Percentiles rank a stretch among this genome's conserved stretches.
phyloP scores from a whole-genome alignment of 2,888 invertebrate species.

The Allygus modestus region DNA sequence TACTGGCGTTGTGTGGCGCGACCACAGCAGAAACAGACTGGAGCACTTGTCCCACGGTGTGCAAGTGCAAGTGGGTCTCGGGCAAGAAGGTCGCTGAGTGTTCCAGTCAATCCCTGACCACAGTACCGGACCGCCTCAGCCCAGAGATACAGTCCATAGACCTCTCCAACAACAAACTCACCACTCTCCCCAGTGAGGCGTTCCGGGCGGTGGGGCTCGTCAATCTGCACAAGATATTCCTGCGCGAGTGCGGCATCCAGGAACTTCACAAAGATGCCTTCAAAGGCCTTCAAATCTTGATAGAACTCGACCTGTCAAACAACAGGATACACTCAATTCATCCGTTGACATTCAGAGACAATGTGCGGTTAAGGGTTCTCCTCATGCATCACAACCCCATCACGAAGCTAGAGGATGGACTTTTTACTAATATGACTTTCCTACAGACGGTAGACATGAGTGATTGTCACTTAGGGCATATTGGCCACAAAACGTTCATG shows the following conservation, averaged over 20 bases:
- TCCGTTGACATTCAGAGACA: slow-evolving; percentile 83
- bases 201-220: slow-evolving; percentile 84
- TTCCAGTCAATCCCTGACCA: slow-evolving; percentile 80
- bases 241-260: slow-evolving; percentile 85
- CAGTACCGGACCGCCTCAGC: slow-evolving; percentile 86
- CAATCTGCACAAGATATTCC: slow-evolving; percentile 88
- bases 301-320: slow-evolving; percentile 87
- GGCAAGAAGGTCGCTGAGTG: slow-evolving; percentile 93
- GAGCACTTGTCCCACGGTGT: slow-evolving; percentile 81
- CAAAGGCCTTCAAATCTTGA: slow-evolving; percentile 78
- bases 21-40: slow-evolving; percentile 75
- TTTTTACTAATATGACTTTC: slow-evolving; percentile 86
- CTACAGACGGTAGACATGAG: slow-evolving; percentile 88
- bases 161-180: slow-evolving; percentile 83
- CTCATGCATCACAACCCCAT: slow-evolving; percentile 87
- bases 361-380: slow-evolving; percentile 84
- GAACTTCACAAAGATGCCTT: slow-evolving; percentile 87
- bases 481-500: slow-evolving; percentile 85
- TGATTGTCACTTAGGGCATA: slow-evolving; percentile 83
- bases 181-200: slow-evolving; percentile 81
- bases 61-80: slow-evolving; percentile 91
- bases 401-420: slow-evolving; percentile 83
- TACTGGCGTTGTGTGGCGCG: slow-evolving; percentile 73
- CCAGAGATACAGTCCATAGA: slow-evolving; percentile 81
- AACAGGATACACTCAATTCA: slow-evolving; percentile 77